These are phyloP conservation scores for Ia io DNA, from an alignment of 2,113 vertebrate genomes.

Conservation along the genomic window DNA sequence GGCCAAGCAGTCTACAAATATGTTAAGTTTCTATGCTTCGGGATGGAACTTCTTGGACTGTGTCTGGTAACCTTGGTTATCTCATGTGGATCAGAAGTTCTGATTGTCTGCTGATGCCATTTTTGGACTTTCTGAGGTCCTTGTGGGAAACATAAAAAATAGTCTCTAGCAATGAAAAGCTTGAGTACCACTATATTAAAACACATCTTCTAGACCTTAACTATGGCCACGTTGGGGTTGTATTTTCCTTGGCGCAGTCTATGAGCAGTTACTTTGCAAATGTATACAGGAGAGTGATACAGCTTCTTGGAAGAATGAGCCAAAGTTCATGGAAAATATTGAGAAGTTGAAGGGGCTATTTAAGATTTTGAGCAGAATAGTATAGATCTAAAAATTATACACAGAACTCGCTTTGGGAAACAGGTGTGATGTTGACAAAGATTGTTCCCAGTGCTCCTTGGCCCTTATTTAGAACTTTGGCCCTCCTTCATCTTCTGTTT, in stretches of 20 bases:
- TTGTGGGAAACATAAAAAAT: not conserved
- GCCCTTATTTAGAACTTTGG: not conserved
- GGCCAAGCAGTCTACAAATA: not conserved
- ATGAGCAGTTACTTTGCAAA: conserved; percentile 43
- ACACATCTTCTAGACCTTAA: not conserved
- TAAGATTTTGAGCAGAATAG: not conserved
- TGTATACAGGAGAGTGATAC: not conserved
- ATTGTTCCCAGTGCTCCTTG: not conserved
- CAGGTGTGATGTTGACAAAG: not conserved
- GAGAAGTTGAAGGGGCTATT: not conserved
- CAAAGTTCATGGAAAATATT: not conserved
- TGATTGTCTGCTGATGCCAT: not conserved
- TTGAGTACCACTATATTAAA: not conserved
- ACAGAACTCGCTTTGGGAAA: not conserved
- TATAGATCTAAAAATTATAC: not conserved
- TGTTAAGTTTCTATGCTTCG: not conserved
- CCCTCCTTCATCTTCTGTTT: not conserved
- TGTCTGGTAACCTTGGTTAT: not conserved
- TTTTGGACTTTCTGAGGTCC: not conserved
- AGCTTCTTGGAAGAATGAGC: not conserved
- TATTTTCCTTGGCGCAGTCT: conserved; percentile 47
- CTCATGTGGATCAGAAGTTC: not conserved
- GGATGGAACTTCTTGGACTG: not conserved
- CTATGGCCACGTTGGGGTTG: not conserved
- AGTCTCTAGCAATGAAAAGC: not conserved